These are phyloP conservation scores for Latrodectus geometricus DNA, from an alignment of 1,140 invertebrate genomes.

Conservation along the genomic window DNA sequence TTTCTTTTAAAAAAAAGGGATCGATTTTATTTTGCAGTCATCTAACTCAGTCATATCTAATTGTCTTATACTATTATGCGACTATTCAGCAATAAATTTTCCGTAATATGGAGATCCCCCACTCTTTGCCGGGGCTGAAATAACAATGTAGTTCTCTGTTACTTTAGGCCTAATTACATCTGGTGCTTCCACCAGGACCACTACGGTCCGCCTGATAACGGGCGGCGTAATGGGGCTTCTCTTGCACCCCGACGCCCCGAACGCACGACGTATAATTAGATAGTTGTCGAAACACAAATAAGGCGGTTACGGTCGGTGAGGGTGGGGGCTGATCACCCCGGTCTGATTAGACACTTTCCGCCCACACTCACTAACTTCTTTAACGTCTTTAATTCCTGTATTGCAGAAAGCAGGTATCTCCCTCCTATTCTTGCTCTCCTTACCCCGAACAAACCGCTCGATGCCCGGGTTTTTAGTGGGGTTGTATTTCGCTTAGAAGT, in stretches of 20 bases:
- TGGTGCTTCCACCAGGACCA: conserved; percentile 20
- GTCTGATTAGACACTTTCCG: conserved; percentile 28
- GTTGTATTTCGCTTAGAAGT: background rate
- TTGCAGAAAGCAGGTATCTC: background rate
- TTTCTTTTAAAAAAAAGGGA: too few species aligned
- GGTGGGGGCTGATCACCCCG: background rate
- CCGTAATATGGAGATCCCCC: background rate
- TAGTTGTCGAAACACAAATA: conserved; percentile 60
- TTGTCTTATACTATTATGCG: background rate
- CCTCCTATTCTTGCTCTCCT: background rate
- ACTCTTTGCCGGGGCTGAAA: background rate
- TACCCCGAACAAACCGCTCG: background rate
- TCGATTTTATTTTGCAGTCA: too few species aligned
- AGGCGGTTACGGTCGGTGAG: conserved; percentile 37
- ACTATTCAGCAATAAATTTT: background rate
- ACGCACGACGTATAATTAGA: conserved; percentile 51
- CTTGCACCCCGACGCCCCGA: conserved; percentile 6
- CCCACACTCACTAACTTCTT: background rate
- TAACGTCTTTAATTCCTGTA: background rate
- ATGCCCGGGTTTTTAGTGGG: background rate
- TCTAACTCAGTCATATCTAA: too few species aligned
- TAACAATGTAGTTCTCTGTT: conserved; percentile 45
- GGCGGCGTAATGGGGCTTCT: conserved; percentile 34
- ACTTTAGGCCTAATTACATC: conserved; percentile 57
- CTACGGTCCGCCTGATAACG: conserved; percentile 42